Evolutionary conservation across 1,140 invertebrate genomes (phyloP).

Genomic region (Drosophila ambigua): DNA sequence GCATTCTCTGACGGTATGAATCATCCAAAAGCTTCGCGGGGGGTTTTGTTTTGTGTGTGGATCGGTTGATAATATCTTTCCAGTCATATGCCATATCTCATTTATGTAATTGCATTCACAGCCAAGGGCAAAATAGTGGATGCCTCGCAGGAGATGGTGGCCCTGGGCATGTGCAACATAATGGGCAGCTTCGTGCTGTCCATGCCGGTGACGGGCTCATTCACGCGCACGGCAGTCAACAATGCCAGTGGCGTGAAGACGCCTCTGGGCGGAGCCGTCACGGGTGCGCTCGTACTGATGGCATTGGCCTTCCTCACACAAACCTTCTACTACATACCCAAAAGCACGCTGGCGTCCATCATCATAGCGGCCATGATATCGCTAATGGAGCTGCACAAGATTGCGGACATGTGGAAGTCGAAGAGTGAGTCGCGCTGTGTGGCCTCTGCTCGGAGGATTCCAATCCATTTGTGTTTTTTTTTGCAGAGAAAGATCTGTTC

Average conservation of each 20-base stretch:
- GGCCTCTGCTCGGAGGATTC: too few relatives aligned
- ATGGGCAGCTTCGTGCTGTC: constrained; percentile 94
- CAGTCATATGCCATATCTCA: too few relatives aligned
- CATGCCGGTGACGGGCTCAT: constrained; percentile 95
- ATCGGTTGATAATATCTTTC: too few relatives aligned
- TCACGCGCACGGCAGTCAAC: constrained; percentile 95
- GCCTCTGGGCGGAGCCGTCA: constrained; percentile 92
- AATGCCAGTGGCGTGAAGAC: constrained; percentile 95
- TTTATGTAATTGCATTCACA: constrained; percentile 78
- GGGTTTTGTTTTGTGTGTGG: background rate
- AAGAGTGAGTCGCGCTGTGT: constrained; percentile 87
- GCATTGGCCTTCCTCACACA: constrained; percentile 89
- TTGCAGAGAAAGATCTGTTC: constrained; percentile 90
- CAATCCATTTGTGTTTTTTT: constrained; percentile 6
- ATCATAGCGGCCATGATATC: constrained; percentile 92
- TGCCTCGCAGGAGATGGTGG: constrained; percentile 93
- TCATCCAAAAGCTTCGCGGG: background rate
- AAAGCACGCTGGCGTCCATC: constrained; percentile 89
- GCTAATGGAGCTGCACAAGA: constrained; percentile 90
- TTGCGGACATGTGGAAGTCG: constrained; percentile 91
- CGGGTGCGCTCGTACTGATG: constrained; percentile 88
- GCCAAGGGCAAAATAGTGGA: constrained; percentile 92
- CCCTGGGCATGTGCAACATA: constrained; percentile 93
- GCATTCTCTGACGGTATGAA: background rate
- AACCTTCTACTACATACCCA: constrained; percentile 91